phyloP scores from a whole-genome alignment of 2,113 vertebrate genomes.

The Lepisosteus oculatus region DNA sequence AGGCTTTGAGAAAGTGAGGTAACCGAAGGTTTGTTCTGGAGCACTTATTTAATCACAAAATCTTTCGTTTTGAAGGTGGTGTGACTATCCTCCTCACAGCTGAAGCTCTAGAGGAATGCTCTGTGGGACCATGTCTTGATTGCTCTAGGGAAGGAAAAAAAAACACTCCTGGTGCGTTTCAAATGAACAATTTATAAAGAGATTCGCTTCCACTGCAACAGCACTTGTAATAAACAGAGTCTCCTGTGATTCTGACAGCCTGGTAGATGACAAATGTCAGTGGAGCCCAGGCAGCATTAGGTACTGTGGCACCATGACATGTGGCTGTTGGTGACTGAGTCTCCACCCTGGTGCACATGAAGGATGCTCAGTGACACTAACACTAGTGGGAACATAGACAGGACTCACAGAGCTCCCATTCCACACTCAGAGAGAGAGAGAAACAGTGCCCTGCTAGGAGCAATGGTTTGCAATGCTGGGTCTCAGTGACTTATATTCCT shows the following conservation, averaged over 20 bases:
- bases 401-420: too few relatives aligned
- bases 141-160: not conserved
- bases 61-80: too few relatives aligned
- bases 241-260: slow-evolving; percentile 2
- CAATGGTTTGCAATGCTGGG: too few relatives aligned
- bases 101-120: too few relatives aligned
- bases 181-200: not conserved
- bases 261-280: not conserved
- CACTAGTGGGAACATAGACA: not conserved
- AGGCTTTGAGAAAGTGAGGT: too few relatives aligned
- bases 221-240: not conserved
- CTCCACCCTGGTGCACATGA: not conserved
- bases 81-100: too few relatives aligned
- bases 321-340: not conserved
- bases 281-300: not conserved
- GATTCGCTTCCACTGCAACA: not conserved
- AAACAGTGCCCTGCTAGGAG: too few relatives aligned
- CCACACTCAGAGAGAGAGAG: too few relatives aligned
- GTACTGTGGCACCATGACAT: not conserved
- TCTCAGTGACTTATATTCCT: too few relatives aligned
- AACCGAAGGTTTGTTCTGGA: too few relatives aligned
- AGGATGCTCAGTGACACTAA: slow-evolving; percentile 1
- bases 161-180: not conserved
- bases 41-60: too few relatives aligned
- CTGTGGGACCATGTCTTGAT: too few relatives aligned